Evolutionary conservation across 1,140 invertebrate genomes (phyloP).

Genomic region (Rhagoletis pomonella): DNA sequence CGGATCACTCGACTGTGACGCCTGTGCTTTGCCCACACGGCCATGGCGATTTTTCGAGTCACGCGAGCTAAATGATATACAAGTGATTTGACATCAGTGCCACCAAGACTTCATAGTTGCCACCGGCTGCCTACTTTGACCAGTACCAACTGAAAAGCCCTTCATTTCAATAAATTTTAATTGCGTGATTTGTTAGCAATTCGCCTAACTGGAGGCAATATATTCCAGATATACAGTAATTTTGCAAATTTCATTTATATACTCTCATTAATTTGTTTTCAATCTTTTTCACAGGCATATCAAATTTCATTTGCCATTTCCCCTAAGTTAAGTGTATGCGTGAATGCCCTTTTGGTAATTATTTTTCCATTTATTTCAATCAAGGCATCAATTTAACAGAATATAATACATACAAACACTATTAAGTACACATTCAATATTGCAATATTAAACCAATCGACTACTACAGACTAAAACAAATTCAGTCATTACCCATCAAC

Average conservation of each 20-base stretch:
- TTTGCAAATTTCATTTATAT: conserved; percentile 25
- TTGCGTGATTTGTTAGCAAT: too few relatives aligned
- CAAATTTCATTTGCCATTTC: not conserved
- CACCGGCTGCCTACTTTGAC: not conserved
- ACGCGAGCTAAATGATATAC: too few relatives aligned
- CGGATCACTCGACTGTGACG: too few relatives aligned
- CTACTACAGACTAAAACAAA: not conserved
- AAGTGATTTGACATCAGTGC: too few relatives aligned
- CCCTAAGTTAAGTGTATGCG: not conserved
- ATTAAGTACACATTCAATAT: not conserved
- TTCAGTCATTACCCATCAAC: not conserved
- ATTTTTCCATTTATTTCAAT: conserved; percentile 35
- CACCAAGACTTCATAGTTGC: not conserved
- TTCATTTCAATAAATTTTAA: too few relatives aligned
- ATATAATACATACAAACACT: not conserved
- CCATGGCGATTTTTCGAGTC: too few relatives aligned
- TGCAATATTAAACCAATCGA: conserved; percentile 30
- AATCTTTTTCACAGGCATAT: conserved; percentile 33
- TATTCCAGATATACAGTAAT: too few relatives aligned
- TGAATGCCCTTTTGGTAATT: not conserved
- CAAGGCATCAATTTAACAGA: conserved; percentile 39
- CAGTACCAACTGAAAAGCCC: too few relatives aligned
- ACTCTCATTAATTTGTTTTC: conserved; percentile 11
- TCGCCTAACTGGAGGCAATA: too few relatives aligned
- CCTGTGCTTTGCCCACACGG: too few relatives aligned